Evolutionary conservation across 2,113 vertebrate species (phyloP), one percentile per base, ranked within the genome.

Genomic region (Barnardius zonarius): DNA sequence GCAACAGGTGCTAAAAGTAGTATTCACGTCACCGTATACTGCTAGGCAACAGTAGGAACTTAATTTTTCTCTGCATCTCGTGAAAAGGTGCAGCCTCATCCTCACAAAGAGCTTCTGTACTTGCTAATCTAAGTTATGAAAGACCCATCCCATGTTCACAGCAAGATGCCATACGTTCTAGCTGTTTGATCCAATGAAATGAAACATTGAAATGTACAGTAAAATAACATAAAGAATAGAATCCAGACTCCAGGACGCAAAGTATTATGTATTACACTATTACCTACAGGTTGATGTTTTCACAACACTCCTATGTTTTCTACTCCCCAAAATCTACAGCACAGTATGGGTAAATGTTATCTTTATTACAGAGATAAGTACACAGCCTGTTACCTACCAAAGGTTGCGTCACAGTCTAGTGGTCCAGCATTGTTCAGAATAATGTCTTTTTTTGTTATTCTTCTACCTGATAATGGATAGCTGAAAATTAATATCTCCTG

Each of bases 1-100:
- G 0, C 64, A 94, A 95, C 93, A 96, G 70, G 73, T 96, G 52
- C 93, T 96, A 94, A 88, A 97, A 86, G 69, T 73, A 62, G 86
- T 93, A 69, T 83, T 82, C 31, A 84, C 12, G 1, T 95, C 91
- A 95, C 35, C 89, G 66, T 57, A 13, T 80, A 82, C 70, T 96
- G 86, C 92, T 95, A 89, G 95, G 91, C 86, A 97, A 93, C 88
- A 86, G 39, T 54, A 68, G 52, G 66, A 88, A 69, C 72, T 61
- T 86, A 39, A 44, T 93, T 95, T 94, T 95, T 61, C 51, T 78
- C 69, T 73, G 12, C 11, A 54, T 86, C 67, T 88, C 79, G 33
- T 88, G 52, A 52, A 82, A 85, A 92, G 37, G 24, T 86, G 37
- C 11, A 62, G 28, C 68, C 31, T 92, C 39, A 54, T 91, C 41